phyloP scores from a whole-genome alignment of 2,888 invertebrate genomes.

The Papilio elwesi region DNA sequence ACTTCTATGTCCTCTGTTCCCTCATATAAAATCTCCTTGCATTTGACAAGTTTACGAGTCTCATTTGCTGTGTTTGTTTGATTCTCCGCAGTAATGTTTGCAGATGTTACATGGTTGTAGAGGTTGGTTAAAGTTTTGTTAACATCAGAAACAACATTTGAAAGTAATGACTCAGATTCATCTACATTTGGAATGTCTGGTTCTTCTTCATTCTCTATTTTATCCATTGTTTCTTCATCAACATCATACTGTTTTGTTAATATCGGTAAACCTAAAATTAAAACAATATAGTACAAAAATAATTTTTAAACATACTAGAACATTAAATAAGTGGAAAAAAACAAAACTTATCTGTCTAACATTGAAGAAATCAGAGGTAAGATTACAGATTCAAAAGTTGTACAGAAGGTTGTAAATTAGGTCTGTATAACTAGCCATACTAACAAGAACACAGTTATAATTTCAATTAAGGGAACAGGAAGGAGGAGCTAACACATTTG shows the following conservation, averaged over 20 bases:
- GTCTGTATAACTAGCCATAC: no score
- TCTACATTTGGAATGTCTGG: slow-evolving; percentile 73
- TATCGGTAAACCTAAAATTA: slow-evolving; percentile 54
- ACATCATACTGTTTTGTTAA: slow-evolving; percentile 66
- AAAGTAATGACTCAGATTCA: slow-evolving; percentile 75
- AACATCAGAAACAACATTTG: slow-evolving; percentile 76
- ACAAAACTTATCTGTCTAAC: no score
- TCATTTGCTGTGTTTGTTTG: slow-evolving; percentile 68
- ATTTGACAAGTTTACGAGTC: slow-evolving; percentile 75
- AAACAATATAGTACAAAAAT: slow-evolving; percentile 6
- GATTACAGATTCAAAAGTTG: no score
- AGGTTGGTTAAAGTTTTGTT: slow-evolving; percentile 76
- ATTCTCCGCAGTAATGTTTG: slow-evolving; percentile 72
- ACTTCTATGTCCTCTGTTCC: slow-evolving; percentile 71
- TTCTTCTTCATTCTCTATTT: slow-evolving; percentile 56
- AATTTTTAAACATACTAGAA: no score
- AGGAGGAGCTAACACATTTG: neutral
- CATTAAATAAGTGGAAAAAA: no score
- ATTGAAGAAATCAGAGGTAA: no score
- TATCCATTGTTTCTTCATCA: slow-evolving; percentile 61
- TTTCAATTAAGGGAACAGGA: neutral
- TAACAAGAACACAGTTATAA: no score
- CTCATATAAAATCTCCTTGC: slow-evolving; percentile 71
- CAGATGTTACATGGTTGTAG: slow-evolving; percentile 75
- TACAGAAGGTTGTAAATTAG: no score